Percentiles rank a stretch among this genome's conserved stretches.
Conservation (phyloP, 1,140 invertebrate species). For the Lepidostoma basale region DNA sequence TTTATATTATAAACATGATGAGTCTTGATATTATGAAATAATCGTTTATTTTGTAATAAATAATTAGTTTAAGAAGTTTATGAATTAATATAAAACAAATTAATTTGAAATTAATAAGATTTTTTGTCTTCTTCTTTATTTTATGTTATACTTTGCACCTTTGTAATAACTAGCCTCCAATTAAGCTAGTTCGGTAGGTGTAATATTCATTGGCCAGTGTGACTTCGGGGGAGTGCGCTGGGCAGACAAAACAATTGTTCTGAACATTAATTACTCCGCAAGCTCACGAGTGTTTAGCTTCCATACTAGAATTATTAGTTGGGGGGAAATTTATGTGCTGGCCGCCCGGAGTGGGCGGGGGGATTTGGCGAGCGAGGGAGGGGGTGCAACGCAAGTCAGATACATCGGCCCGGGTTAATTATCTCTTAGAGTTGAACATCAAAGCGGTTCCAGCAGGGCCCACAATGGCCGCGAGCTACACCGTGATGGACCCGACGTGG, state of each 20-base stretch:
- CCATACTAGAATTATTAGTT: conserved; percentile 44
- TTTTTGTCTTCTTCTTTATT: too few species aligned
- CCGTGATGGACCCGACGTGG: conserved; percentile 10
- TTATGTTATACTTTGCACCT: too few species aligned
- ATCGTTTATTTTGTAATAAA: too few species aligned
- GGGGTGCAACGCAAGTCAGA: conserved; percentile 33
- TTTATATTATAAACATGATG: too few species aligned
- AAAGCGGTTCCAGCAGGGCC: conserved; percentile 44
- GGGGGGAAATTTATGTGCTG: conserved; percentile 41
- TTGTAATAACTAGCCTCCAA: too few species aligned
- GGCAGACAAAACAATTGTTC: conserved; percentile 44
- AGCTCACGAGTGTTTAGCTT: conserved; percentile 45
- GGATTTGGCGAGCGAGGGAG: neutral
- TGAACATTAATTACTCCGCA: conserved; percentile 45
- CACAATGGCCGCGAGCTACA: conserved; percentile 39
- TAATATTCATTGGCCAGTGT: neutral
- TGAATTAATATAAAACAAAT: too few species aligned
- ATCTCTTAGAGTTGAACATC: conserved; percentile 47
- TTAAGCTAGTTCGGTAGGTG: too few species aligned
- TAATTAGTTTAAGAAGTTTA: too few species aligned
- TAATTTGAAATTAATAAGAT: too few species aligned
- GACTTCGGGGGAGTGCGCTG: neutral
- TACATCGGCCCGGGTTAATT: conserved; percentile 45
- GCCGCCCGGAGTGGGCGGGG: conserved; percentile 7
- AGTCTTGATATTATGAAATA: too few species aligned